A percentile compares a stretch with the other conserved stretches of the same genome.
phyloP scores from a whole-genome alignment of 1,140 invertebrate genomes.

The Leptonema lineaticorne region DNA sequence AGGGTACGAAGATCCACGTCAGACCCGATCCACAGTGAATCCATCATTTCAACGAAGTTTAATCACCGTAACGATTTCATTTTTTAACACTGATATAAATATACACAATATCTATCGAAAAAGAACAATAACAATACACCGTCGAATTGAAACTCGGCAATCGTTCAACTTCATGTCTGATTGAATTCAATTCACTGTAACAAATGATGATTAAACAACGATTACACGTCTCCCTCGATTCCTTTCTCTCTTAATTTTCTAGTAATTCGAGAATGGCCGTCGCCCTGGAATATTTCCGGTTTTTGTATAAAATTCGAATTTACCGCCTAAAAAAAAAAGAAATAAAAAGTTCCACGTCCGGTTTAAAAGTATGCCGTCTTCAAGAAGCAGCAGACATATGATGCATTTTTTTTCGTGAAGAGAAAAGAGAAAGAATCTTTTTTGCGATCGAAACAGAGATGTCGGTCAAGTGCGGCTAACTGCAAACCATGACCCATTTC shows the following conservation, averaged over 20 bases:
- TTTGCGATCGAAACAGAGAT: slow-evolving; percentile 7
- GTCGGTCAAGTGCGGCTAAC: slow-evolving; percentile 20
- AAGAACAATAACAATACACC: background rate
- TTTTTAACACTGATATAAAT: background rate
- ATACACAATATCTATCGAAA: no score
- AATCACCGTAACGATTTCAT: background rate
- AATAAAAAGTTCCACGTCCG: background rate
- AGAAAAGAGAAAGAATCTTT: slow-evolving; percentile 4
- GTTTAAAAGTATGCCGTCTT: no score
- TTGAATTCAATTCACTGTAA: no score
- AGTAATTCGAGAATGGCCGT: no score
- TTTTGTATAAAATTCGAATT: background rate
- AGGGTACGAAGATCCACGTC: slow-evolving; percentile 49
- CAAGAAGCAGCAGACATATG: no score
- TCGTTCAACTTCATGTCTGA: background rate
- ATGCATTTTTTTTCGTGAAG: background rate
- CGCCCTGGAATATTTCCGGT: no score
- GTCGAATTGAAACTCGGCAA: background rate
- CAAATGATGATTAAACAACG: no score
- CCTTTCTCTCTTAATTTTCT: no score
- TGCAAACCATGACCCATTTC: slow-evolving; percentile 16
- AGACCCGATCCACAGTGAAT: slow-evolving; percentile 57
- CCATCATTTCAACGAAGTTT: slow-evolving; percentile 45
- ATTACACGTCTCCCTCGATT: no score
- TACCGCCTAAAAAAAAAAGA: background rate